Percentiles rank a stretch among this genome's conserved stretches.
These are phyloP conservation scores for Siniperca knerii DNA, from an alignment of 2,113 vertebrate species.

Conservation along the genomic window DNA sequence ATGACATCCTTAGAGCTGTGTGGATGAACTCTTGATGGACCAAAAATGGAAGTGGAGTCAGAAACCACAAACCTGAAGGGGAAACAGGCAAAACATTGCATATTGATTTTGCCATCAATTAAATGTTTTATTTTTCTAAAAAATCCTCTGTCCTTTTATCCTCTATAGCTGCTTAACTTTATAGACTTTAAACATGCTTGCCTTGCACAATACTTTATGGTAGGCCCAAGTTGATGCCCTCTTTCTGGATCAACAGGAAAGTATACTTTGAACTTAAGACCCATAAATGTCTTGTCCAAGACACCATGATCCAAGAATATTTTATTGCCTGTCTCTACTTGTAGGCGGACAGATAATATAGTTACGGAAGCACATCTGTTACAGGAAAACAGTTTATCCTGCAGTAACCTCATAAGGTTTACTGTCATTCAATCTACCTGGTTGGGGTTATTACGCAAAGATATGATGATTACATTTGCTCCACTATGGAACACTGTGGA, in stretches of 20 bases:
- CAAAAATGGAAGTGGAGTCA: slow-evolving; percentile 9
- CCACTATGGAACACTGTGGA: not conserved
- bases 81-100: not conserved
- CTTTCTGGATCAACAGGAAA: not conserved
- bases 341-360: not conserved
- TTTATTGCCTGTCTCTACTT: slow-evolving; percentile 28
- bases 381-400: not conserved
- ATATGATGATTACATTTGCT: not conserved
- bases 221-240: not conserved
- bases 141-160: not conserved
- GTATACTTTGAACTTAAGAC: slow-evolving; percentile 51
- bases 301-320: not conserved
- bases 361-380: no score
- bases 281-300: slow-evolving; percentile 34
- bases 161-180: not conserved
- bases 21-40: slow-evolving; percentile 8
- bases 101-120: not conserved
- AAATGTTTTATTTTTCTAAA: not conserved
- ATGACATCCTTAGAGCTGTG: not conserved
- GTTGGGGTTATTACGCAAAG: not conserved
- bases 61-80: slow-evolving; percentile 36
- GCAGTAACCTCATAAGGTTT: not conserved
- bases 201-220: not conserved
- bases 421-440: not conserved
- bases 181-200: not conserved